Evolutionary conservation across 1,140 invertebrate species (phyloP).

Genomic region (Drosophila insularis): DNA sequence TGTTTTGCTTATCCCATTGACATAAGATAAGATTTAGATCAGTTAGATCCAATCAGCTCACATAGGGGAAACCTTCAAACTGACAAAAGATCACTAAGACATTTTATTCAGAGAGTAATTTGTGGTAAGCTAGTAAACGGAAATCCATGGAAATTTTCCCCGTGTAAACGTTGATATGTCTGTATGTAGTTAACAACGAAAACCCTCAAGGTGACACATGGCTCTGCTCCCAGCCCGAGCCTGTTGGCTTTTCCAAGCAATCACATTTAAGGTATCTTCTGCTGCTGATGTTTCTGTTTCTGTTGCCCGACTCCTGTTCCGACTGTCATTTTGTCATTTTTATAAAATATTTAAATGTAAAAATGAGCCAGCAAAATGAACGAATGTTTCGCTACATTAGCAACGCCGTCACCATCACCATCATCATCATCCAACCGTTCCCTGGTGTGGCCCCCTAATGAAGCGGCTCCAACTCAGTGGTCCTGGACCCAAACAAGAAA

Average conservation of each 20-base stretch:
- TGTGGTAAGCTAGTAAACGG: too few species aligned
- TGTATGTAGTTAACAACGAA: background rate
- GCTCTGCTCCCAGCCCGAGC: background rate
- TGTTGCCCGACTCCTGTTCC: background rate
- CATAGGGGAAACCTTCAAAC: too few species aligned
- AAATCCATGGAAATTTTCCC: too few species aligned
- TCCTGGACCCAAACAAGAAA: slow-evolving; percentile 9
- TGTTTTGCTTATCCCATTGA: too few species aligned
- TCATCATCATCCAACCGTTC: slow-evolving; percentile 12
- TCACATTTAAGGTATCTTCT: slow-evolving; percentile 46
- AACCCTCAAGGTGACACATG: slow-evolving; percentile 61
- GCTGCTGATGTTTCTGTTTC: slow-evolving; percentile 16
- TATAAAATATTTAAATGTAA: slow-evolving; percentile 75
- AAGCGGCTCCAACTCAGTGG: slow-evolving; percentile 30
- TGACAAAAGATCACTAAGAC: too few species aligned
- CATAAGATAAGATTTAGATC: too few species aligned
- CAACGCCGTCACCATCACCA: slow-evolving; percentile 15
- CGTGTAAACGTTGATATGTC: background rate
- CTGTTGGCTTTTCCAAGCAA: slow-evolving; percentile 30
- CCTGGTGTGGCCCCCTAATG: slow-evolving; percentile 18
- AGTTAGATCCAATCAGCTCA: too few species aligned
- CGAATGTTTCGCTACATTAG: slow-evolving; percentile 49
- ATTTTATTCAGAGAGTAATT: too few species aligned
- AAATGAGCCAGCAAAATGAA: slow-evolving; percentile 52
- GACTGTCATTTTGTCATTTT: slow-evolving; percentile 52